These are phyloP conservation scores for Takifugu flavidus DNA, from an alignment of 2,113 vertebrate species.

Conservation along the genomic window DNA sequence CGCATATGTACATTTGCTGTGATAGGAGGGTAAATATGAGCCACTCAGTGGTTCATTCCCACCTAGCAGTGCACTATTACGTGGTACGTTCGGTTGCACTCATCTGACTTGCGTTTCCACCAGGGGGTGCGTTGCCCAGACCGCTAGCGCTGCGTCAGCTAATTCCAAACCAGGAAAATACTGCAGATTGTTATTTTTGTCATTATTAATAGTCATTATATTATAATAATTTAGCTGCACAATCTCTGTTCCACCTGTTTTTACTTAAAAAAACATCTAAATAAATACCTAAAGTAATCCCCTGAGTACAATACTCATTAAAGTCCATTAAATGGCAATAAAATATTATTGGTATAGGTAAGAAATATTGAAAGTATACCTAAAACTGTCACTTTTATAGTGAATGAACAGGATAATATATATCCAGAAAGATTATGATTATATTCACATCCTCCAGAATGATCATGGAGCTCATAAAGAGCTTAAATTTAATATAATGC, in stretches of 20 bases:
- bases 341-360: constrained; percentile 99
- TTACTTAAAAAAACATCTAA: constrained; percentile 72
- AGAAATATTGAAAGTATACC: constrained; percentile 99
- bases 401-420: constrained; percentile 97
- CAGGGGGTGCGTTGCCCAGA: too few species aligned
- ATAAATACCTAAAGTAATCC: constrained; percentile 88
- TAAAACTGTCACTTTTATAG: constrained; percentile 99
- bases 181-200: too few species aligned
- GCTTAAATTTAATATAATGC: constrained; percentile 99
- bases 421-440: constrained; percentile 98
- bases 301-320: constrained; percentile 98
- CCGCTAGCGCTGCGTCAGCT: too few species aligned
- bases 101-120: too few species aligned
- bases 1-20: too few species aligned
- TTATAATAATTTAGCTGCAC: background rate
- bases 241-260: background rate
- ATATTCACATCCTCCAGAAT: constrained; percentile 98
- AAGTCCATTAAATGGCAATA: constrained; percentile 99
- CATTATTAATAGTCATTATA: too few species aligned
- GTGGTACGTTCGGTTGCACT: too few species aligned
- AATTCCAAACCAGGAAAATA: too few species aligned
- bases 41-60: too few species aligned
- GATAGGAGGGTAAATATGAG: too few species aligned
- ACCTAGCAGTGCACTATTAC: too few species aligned
- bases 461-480: constrained; percentile 99